Base-by-base conservation (phyloP, 1,140 invertebrate species). In the Hypsibius dujardini region DNA sequence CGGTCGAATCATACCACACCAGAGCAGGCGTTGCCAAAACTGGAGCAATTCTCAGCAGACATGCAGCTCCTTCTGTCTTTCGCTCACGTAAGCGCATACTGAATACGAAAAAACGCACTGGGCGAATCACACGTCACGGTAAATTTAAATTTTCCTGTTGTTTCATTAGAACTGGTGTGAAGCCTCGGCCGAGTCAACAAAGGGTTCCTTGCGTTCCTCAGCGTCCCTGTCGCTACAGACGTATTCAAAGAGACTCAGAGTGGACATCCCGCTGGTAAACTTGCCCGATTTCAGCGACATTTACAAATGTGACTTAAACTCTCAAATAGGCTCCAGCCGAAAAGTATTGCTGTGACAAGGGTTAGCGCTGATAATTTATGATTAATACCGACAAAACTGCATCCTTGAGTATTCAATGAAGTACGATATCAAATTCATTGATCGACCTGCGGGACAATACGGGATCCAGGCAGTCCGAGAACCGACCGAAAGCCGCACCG, bases 61-160 rank as follows among this genome's bases (percentile, higher is more conserved):
- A 67, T 67, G 62, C 62, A 67, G 42, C 42, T 67, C 3, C 12
- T 67, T 12, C 62, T 67, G 12, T 67, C 62, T 7, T 67, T 67
- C 42, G 62, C 62, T 7, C 62, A 67, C 12, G 62, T 67, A 12
- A 42, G 62, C 42, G 45, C 62, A 28, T 28, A 28, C 28, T 28
- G 28, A 28, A 28, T 28, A 28, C 28, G 28, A 28, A 28, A 28
- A 28, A 28, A 28, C 28, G 28, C 28, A 28, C 28, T 28, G 28
- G 28, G 28, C 28, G 28, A 28, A 28, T 28, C 28, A 28, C 28
- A 28, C 28, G 28, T 28, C 28, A 28, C 28, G 28, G 28, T 28
- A 28, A 28, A 28, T 28, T 28, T 28, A 28, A 28, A 28, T 28
- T 28, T 28, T 28, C 28, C 28, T 28, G 28, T 28, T 28, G 28